Conservation (phyloP, 92 coral and sea anemone species). For the Bergia puertoricense region DNA sequence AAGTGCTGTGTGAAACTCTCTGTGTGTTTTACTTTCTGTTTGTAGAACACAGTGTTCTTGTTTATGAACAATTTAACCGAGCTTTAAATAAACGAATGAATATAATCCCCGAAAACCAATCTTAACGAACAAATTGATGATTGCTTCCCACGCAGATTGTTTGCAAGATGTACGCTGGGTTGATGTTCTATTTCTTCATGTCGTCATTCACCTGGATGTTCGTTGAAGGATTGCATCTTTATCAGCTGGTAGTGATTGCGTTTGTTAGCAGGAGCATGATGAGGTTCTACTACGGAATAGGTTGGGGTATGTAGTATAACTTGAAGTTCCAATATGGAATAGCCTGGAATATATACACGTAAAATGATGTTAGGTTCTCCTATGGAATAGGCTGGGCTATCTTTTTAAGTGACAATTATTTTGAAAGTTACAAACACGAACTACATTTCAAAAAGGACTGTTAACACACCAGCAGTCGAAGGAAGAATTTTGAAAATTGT, state of each 20-base stretch:
- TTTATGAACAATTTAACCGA: too few species aligned
- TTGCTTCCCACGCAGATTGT: conserved; percentile 43
- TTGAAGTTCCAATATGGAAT: not conserved
- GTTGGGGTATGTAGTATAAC: conserved; percentile 77
- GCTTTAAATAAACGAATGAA: too few species aligned
- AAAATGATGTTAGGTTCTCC: too few species aligned
- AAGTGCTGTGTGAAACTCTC: too few species aligned
- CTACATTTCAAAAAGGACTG: too few species aligned
- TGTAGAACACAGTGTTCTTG: too few species aligned
- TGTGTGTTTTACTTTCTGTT: too few species aligned
- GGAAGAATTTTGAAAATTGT: too few species aligned
- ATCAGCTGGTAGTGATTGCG: conserved; percentile 79
- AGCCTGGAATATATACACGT: conserved; percentile 63
- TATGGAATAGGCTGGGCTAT: too few species aligned
- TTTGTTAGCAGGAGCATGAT: conserved; percentile 73
- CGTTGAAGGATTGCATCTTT: conserved; percentile 83
- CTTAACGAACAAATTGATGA: not conserved
- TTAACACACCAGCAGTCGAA: too few species aligned
- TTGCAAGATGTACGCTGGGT: conserved; percentile 69
- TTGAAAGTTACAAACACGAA: too few species aligned
- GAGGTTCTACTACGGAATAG: conserved; percentile 67
- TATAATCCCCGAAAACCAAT: not conserved
- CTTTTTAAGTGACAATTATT: too few species aligned
- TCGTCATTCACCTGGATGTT: conserved; percentile 89
- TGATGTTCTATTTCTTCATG: conserved; percentile 78